phyloP scores from a whole-genome alignment of 2,113 vertebrate genomes.

The Brachypteracias leptosomus region DNA sequence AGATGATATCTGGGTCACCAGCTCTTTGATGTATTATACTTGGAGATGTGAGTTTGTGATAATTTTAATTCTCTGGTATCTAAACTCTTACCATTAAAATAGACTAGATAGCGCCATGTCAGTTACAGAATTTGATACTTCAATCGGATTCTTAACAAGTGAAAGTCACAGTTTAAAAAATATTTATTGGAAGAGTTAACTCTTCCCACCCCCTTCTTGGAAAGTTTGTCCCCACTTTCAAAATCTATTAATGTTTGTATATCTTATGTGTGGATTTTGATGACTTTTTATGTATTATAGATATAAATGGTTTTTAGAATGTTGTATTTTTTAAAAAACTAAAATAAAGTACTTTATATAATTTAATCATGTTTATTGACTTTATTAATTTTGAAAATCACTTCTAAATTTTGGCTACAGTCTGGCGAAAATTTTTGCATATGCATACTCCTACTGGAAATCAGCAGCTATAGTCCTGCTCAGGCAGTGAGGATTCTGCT shows the following conservation, averaged over 20 bases:
- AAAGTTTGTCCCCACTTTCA: neutral
- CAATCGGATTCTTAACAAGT: neutral
- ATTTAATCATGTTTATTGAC: neutral
- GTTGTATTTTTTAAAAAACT: neutral
- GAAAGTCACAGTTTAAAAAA: neutral
- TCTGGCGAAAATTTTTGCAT: neutral
- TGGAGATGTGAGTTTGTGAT: neutral
- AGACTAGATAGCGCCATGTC: neutral
- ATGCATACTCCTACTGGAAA: neutral
- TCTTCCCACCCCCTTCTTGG: neutral
- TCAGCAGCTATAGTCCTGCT: neutral
- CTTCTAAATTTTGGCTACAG: neutral
- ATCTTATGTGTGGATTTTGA: neutral
- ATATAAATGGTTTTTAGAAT: neutral
- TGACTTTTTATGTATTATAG: neutral
- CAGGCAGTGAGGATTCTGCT: neutral
- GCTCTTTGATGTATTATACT: neutral
- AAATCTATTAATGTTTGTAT: neutral
- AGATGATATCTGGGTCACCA: neutral
- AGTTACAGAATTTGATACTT: neutral
- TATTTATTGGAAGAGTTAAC: neutral
- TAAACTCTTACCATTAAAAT: neutral
- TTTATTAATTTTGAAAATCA: neutral
- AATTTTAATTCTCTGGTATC: neutral
- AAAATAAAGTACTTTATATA: conserved; percentile 40